Conservation (phyloP, 2,797 vertebrate genomes). For the Gallinago nigripennis region DNA sequence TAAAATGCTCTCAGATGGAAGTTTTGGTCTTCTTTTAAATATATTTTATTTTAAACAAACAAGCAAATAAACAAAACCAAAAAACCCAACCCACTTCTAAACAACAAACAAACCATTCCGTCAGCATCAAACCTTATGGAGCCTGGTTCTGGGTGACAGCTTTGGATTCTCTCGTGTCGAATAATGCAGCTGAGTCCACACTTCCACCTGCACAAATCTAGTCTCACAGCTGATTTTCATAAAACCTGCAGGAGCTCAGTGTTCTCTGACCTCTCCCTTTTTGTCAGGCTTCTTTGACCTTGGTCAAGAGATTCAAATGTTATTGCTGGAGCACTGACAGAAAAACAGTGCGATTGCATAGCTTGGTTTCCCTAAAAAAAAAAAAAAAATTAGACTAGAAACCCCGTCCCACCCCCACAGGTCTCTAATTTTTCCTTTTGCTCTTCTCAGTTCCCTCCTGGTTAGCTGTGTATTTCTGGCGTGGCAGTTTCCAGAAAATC, state of each 20-base stretch:
- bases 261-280: background rate
- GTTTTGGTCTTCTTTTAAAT: background rate
- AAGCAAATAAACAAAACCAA: background rate
- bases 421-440: constrained; percentile 45
- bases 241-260: background rate
- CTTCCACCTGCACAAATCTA: background rate
- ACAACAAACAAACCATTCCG: background rate
- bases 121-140: background rate
- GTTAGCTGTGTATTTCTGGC: constrained; percentile 45
- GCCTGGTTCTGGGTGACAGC: background rate
- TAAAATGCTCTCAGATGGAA: background rate
- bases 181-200: background rate
- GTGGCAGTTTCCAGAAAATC: constrained; percentile 43
- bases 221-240: background rate
- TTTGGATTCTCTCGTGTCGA: background rate
- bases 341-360: background rate
- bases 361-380: background rate
- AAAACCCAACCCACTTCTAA: background rate
- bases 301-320: background rate
- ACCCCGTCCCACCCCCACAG: constrained; percentile 11
- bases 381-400: background rate
- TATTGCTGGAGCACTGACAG: background rate
- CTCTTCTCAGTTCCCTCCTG: constrained; percentile 33
- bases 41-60: background rate
- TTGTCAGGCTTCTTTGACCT: background rate